Evolutionary conservation across 1,140 invertebrate genomes (phyloP).

Genomic region (Rhagoletis zephyria): DNA sequence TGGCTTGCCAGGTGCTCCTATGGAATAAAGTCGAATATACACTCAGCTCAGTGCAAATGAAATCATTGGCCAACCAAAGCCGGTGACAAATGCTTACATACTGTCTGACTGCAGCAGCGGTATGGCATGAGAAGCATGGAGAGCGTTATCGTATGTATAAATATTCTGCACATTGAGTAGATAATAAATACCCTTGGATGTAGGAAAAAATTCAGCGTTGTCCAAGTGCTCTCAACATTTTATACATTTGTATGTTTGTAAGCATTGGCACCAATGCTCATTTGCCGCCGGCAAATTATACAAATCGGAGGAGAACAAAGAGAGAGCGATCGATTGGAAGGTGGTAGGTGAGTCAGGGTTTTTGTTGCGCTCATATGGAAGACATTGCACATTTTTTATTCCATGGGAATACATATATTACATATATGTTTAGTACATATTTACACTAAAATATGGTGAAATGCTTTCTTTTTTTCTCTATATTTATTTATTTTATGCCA

Average conservation of each 20-base stretch:
- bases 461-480: background rate
- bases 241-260: no score
- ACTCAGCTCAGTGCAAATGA: no score
- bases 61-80: constrained; percentile 4
- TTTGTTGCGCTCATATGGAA: background rate
- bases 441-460: background rate
- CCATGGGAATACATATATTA: no score
- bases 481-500: background rate
- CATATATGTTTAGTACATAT: background rate
- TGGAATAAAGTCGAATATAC: no score
- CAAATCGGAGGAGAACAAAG: background rate
- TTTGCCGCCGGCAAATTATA: no score
- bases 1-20: background rate
- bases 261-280: no score
- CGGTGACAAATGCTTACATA: background rate
- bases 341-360: background rate
- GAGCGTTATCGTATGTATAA: background rate
- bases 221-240: background rate
- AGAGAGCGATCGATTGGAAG: constrained; percentile 31
- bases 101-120: background rate
- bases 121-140: no score
- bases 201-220: background rate
- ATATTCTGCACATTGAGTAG: no score
- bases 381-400: background rate
- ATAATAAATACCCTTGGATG: background rate